Percentiles rank a stretch among this genome's conserved stretches.
These are phyloP conservation scores for Megastigmus dorsalis DNA, from an alignment of 2,888 invertebrate genomes.

Conservation along the genomic window DNA sequence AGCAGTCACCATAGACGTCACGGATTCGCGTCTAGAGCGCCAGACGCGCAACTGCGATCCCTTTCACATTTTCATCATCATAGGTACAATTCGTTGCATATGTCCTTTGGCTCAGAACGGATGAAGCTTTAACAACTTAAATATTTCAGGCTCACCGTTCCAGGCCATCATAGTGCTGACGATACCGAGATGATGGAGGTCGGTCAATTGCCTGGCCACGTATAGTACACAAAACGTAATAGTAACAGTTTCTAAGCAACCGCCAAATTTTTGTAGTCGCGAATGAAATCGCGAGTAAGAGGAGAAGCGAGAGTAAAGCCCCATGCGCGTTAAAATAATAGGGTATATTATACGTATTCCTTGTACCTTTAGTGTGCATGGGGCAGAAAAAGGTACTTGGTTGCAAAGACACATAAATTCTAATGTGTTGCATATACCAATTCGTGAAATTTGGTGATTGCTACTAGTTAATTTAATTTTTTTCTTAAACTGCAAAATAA, in stretches of 20 bases:
- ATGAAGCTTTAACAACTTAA: neutral
- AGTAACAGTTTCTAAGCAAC: constrained; percentile 58
- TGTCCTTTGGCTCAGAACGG: neutral
- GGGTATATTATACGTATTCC: too few relatives aligned
- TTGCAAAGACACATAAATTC: constrained; percentile 3
- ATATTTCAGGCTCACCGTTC: constrained; percentile 64
- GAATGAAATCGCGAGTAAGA: neutral
- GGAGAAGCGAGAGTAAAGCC: too few relatives aligned
- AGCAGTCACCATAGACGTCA: constrained; percentile 64
- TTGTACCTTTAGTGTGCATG: too few relatives aligned
- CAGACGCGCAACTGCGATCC: constrained; percentile 63
- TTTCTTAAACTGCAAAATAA: constrained; percentile 46
- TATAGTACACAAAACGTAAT: constrained; percentile 63
- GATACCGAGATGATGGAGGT: constrained; percentile 72
- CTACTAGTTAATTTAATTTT: constrained; percentile 44
- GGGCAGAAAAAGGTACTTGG: constrained; percentile 1
- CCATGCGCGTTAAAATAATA: too few relatives aligned
- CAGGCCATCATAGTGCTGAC: constrained; percentile 66
- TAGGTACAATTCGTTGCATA: constrained; percentile 57
- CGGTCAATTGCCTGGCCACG: constrained; percentile 64
- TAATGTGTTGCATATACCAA: constrained; percentile 14
- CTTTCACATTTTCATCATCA: constrained; percentile 66
- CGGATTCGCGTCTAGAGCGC: constrained; percentile 64
- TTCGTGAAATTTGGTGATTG: constrained; percentile 43
- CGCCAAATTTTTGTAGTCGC: constrained; percentile 48